These are phyloP conservation scores for Halesus radiatus DNA, from an alignment of 1,140 invertebrate genomes.

Conservation along the genomic window DNA sequence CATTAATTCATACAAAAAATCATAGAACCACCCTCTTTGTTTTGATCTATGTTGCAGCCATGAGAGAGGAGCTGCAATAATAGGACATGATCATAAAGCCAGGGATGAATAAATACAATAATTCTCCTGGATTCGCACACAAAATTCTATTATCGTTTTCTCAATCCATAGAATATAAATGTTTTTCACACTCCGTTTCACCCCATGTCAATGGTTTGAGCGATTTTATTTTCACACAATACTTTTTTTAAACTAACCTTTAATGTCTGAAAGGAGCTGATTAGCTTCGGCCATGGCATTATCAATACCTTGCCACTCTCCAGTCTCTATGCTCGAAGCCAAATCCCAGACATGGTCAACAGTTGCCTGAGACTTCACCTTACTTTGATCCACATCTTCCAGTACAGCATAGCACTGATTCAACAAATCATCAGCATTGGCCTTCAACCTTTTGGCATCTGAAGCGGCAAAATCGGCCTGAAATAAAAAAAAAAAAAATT, in stretches of 20 bases:
- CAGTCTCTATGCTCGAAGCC: constrained; percentile 76
- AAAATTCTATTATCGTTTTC: too few species aligned
- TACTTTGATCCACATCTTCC: constrained; percentile 68
- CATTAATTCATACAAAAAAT: too few species aligned
- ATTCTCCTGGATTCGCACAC: too few species aligned
- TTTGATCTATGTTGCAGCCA: too few species aligned
- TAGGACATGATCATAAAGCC: too few species aligned
- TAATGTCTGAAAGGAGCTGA: constrained; percentile 77
- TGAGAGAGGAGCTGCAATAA: too few species aligned
- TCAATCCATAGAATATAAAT: too few species aligned
- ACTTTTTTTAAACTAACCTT: constrained; percentile 61
- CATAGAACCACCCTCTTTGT: too few species aligned
- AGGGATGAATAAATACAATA: too few species aligned
- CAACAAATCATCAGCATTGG: constrained; percentile 70
- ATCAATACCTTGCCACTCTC: constrained; percentile 81
- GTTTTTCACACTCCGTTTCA: too few species aligned
- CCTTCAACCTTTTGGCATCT: constrained; percentile 70
- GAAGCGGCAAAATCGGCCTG: constrained; percentile 68
- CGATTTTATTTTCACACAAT: too few species aligned
- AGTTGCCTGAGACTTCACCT: constrained; percentile 70
- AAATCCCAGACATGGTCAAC: constrained; percentile 78
- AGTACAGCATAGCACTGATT: constrained; percentile 71
- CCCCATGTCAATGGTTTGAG: too few species aligned
- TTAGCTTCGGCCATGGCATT: constrained; percentile 82
- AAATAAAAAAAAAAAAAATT: neutral